These are phyloP conservation scores for Anthoptus insignis DNA, from an alignment of 2,888 invertebrate species.

Conservation along the genomic window DNA sequence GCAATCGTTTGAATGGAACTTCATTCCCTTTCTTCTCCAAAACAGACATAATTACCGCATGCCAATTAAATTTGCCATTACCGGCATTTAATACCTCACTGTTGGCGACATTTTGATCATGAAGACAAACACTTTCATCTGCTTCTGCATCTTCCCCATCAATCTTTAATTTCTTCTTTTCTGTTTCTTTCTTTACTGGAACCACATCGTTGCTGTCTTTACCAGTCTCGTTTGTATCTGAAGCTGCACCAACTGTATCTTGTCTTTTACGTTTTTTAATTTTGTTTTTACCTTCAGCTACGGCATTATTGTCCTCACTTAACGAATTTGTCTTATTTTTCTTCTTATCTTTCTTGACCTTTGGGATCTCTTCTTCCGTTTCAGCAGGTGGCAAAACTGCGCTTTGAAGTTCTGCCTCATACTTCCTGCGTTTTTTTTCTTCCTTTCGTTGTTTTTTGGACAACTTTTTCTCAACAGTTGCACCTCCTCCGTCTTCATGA, in stretches of 20 bases:
- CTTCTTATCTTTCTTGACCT: constrained; percentile 73
- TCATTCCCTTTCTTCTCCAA: constrained; percentile 87
- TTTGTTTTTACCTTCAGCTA: constrained; percentile 64
- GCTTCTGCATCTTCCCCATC: constrained; percentile 62
- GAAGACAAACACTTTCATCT: constrained; percentile 73
- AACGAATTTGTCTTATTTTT: constrained; percentile 70
- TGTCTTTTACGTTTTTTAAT: constrained; percentile 78
- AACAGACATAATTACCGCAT: constrained; percentile 78
- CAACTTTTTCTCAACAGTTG: constrained; percentile 56
- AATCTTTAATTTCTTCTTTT: constrained; percentile 74
- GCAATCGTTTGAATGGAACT: constrained; percentile 90
- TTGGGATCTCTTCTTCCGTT: constrained; percentile 55
- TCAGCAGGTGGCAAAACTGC: constrained; percentile 64
- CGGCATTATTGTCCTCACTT: constrained; percentile 54
- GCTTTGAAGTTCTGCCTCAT: constrained; percentile 79
- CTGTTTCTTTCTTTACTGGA: constrained; percentile 54
- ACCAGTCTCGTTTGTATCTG: constrained; percentile 53
- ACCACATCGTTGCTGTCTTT: constrained; percentile 53
- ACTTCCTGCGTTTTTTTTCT: constrained; percentile 79
- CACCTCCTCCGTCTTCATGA: constrained; percentile 51
- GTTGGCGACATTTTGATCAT: constrained; percentile 81
- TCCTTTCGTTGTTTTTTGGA: constrained; percentile 81
- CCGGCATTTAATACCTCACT: constrained; percentile 64
- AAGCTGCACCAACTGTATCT: constrained; percentile 69
- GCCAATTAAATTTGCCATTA: constrained; percentile 81